Evolutionary conservation across 2,797 vertebrate genomes (phyloP), one percentile per base, ranked within the genome.

Genomic region (Falco columbarius): DNA sequence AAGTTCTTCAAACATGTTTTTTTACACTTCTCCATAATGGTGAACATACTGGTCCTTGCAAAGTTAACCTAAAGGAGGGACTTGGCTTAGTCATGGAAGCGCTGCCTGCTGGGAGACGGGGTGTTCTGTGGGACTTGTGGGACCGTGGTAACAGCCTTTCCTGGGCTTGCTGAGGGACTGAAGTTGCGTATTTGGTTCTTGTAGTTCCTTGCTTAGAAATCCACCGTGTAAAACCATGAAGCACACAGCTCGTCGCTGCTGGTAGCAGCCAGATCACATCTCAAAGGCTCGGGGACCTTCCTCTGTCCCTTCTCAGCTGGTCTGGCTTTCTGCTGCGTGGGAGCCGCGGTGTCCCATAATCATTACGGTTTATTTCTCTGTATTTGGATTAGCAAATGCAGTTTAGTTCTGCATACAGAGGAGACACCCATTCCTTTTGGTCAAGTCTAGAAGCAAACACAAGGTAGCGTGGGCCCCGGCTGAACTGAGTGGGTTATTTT

Each of bases 21-120:
- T 81, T 65, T 42, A 24, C 18, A 2, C 38, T 54, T 36, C n/a
- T 49, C 42, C 23, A 1, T 42, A 23, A 20, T 1, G 12, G 16
- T 21, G 51, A 71, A 5, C 18, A 2, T 23, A 15, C 8, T 0
- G 2, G 26, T 44, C 1, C 2, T 30, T 42, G 46, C 18, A 15
- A 6, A 59, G 40, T 19, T 55, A 13, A 40, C 21, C 44, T 27
- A 14, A 34, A 65, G 29, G 68, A 74, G 23, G 51, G 26, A 18
- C 38, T 32, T n/a, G 83, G 34, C 15, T 27, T 26, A 20, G 36
- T 13, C 27, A 14, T 68, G 10, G 16, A 20, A 30, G 66, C 42
- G 4, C 15, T 58, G 58, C 47, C n/a, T 49, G 72, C 27, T 14
- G 44, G 34, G 34, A 55, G 70, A 21, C 15, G 3, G 4, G 20